Evolutionary conservation across 2,797 vertebrate genomes (phyloP), one percentile per base, ranked within the genome.

Genomic region (Pangasius macronema): DNA sequence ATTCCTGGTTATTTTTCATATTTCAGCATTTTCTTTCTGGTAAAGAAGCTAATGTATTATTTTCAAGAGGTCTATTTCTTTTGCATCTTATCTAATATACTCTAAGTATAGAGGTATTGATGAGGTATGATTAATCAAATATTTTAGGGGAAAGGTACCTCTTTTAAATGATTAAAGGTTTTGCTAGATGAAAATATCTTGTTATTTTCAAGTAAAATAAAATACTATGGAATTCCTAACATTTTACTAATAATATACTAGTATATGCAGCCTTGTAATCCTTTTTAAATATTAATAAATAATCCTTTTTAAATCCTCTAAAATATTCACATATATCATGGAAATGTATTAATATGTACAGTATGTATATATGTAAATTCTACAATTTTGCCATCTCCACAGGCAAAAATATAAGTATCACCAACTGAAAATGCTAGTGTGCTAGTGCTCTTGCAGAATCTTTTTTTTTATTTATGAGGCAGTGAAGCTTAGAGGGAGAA

Each of bases 1-100:
- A 65, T 51, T 63, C 8, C 42, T 49, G 72, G 72, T 53, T 53
- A 33, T 53, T 77, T 55, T 36, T 79, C 51, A 83, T 53, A 83
- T 72, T 67, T 83, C 11, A 39, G 20, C 39, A 3, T 22, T 42
- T 81, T 72, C 51, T 67, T 57, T 42, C 16, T 61, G 18, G 3
- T 79, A 5, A 36, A 57, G 53, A 79, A 57, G 51, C 18, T 46
- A 27, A 61, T 49, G 13, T 39, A 30, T 46, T 39, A 85, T 77
- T 79, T 49, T 65, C 1, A 80, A 68, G 49, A 82, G 5, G 5
- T 49, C 22, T 46, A 13, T 27, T 49, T 75, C 1, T 39, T 79
- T 36, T 46, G 5, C 2, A 5, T 9, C 5, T 72, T 59, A 59
- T 63, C 27, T 61, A 36, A 73, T 18, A 33, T 79, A 77, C 18